phyloP scores from a whole-genome alignment of 2,113 vertebrate genomes.

The Sporophila hypoxantha region DNA sequence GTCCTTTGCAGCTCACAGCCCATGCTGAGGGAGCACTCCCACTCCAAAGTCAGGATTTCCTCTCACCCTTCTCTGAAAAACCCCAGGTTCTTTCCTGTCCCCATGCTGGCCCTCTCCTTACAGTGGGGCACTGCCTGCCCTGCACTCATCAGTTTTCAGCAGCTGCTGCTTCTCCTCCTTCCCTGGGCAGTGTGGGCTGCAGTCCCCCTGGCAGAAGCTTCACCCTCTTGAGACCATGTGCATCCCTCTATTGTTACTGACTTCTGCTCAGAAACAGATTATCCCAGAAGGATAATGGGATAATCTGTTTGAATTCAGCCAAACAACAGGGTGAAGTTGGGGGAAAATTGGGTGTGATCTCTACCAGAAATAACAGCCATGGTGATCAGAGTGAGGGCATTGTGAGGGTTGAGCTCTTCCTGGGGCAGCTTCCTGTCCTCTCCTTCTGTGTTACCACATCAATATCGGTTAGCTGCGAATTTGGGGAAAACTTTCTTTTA shows the following conservation, averaged over 20 bases:
- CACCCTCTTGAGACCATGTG: background rate
- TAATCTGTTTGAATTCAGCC: background rate
- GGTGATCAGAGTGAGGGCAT: background rate
- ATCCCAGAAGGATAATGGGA: background rate
- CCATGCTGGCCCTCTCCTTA: accelerated
- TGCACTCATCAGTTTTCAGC: background rate
- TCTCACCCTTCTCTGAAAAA: background rate
- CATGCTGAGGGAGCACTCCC: background rate
- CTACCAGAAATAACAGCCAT: background rate
- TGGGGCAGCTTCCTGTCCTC: background rate
- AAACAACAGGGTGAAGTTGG: background rate
- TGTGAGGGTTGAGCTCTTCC: background rate
- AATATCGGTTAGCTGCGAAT: background rate
- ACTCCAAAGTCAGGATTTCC: background rate
- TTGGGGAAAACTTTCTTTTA: background rate
- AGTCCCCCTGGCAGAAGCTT: background rate
- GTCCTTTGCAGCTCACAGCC: background rate
- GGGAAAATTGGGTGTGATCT: background rate
- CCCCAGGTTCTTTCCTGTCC: background rate
- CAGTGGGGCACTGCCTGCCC: background rate
- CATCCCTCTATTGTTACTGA: background rate
- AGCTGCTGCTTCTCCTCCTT: background rate
- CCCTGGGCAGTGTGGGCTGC: background rate
- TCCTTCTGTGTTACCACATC: background rate
- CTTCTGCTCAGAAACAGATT: background rate